Conservation (phyloP, 2,113 vertebrate genomes). For the Cololabis saira region DNA sequence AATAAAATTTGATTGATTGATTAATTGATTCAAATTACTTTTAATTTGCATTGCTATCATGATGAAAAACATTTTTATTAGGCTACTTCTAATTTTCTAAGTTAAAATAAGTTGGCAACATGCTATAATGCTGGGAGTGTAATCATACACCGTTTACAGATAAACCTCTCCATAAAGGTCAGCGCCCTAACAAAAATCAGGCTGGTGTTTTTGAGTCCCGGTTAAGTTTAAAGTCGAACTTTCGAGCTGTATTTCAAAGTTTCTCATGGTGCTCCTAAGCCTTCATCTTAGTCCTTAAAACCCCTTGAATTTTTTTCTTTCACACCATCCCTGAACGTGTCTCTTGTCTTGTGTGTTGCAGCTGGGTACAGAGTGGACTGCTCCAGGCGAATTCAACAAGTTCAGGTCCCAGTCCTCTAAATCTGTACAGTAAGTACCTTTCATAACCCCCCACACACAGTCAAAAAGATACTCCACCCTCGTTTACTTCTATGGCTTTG, state of each 20-base stretch:
- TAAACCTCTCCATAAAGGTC: no score
- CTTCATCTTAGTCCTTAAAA: background rate
- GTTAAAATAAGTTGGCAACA: background rate
- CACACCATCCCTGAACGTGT: constrained; percentile 28
- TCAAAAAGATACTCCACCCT: background rate
- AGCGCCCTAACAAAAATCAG: no score
- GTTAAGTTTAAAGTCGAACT: background rate
- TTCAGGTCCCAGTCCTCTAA: constrained; percentile 97
- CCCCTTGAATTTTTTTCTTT: background rate
- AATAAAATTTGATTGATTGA: no score
- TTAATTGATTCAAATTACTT: constrained; percentile 18
- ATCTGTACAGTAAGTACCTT: constrained; percentile 89
- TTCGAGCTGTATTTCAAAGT: background rate
- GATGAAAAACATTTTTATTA: background rate
- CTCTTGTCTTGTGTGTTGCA: constrained; percentile 73
- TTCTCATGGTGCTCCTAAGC: constrained; percentile 3
- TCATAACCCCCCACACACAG: constrained; percentile 24
- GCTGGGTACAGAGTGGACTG: constrained; percentile 96
- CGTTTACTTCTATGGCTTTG: no score
- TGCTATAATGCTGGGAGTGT: background rate
- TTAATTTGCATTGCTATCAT: constrained; percentile 1
- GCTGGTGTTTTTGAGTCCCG: no score
- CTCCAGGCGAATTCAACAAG: constrained; percentile 97
- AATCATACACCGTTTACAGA: background rate
- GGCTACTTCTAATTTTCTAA: background rate